A percentile compares a stretch with the other conserved stretches of the same genome.
Evolutionary conservation across 2,113 vertebrate genomes (phyloP).

Genomic region (Eulemur macaco): DNA sequence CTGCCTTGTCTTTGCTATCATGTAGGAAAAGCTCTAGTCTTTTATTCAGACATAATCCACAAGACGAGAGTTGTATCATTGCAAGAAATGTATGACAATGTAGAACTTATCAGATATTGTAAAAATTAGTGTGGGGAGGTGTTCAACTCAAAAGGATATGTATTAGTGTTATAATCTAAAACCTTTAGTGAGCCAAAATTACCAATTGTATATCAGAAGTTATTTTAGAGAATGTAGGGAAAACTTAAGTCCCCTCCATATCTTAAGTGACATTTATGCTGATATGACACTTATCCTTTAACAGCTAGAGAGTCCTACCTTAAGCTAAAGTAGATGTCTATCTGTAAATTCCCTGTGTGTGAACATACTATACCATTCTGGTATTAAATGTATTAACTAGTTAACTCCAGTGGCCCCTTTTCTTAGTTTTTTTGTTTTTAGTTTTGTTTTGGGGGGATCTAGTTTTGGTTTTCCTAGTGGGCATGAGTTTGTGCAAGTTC

Average conservation of each 20-base stretch:
- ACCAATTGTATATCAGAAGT: not conserved
- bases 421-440: not conserved
- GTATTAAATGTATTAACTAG: conserved; percentile 6
- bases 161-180: not conserved
- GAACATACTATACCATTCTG: not conserved
- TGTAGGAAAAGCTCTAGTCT: conserved; percentile 35
- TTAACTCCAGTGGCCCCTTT: not conserved
- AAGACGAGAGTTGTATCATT: not conserved
- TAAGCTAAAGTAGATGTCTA: not conserved
- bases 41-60: not conserved
- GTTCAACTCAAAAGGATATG: conserved; percentile 9
- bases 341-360: not conserved
- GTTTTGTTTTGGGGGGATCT: not conserved
- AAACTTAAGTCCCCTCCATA: not conserved
- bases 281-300: not conserved
- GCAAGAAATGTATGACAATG: conserved; percentile 19
- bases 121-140: conserved; percentile 13
- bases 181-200: conserved; percentile 34
- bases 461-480: conserved; percentile 13
- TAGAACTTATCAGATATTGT: conserved; percentile 10
- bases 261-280: not conserved
- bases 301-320: not conserved
- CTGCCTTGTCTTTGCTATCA: not conserved
- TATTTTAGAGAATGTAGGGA: not conserved
- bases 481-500: not conserved